phyloP scores from a whole-genome alignment of 2,797 vertebrate genomes.

The Gorsachius magnificus region DNA sequence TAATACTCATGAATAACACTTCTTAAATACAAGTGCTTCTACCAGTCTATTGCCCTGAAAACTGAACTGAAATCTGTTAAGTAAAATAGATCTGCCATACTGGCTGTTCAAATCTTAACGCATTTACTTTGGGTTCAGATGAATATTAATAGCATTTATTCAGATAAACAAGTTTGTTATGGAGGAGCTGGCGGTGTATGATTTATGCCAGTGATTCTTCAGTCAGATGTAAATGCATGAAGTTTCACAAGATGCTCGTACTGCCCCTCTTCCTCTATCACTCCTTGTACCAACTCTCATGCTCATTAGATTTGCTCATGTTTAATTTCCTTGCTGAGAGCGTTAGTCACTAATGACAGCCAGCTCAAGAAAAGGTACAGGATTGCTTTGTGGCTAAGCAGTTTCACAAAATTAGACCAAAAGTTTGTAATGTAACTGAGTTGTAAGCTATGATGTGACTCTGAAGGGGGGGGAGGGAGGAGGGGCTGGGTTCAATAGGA shows the following conservation, averaged over 20 bases:
- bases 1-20: not conserved
- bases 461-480: not conserved
- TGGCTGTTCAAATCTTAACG: not conserved
- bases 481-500: not conserved
- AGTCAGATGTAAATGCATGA: not conserved
- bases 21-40: not conserved
- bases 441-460: not conserved
- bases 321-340: not conserved
- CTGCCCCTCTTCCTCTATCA: not conserved
- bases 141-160: not conserved
- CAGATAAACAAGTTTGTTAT: not conserved
- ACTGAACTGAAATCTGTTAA: not conserved
- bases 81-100: not conserved
- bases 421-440: not conserved
- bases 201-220: not conserved
- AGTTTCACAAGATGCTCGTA: not conserved
- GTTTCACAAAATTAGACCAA: not conserved
- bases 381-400: not conserved
- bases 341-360: not conserved
- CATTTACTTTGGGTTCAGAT: not conserved
- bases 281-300: not conserved
- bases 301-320: not conserved
- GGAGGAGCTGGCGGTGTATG: not conserved
- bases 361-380: not conserved
- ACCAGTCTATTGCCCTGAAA: not conserved